Evolutionary conservation across 2,888 invertebrate genomes (phyloP).

Genomic region (Nomada fabriciana): DNA sequence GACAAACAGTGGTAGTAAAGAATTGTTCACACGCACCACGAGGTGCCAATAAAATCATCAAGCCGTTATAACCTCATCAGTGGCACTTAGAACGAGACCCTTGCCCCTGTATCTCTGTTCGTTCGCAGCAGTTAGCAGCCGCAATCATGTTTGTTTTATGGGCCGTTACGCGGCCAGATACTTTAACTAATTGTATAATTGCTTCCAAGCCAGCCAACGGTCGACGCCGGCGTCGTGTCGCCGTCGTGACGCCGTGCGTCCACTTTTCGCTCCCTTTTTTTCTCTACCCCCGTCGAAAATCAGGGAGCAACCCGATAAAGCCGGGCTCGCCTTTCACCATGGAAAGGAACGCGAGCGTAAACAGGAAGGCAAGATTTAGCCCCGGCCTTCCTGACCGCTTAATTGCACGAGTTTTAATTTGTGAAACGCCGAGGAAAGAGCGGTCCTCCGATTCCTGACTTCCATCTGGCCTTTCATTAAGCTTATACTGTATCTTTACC

Average conservation of each 20-base stretch:
- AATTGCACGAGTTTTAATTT: slow-evolving; percentile 82
- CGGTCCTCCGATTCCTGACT: slow-evolving; percentile 57
- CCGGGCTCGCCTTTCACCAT: slow-evolving; percentile 15
- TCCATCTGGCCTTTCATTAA: slow-evolving; percentile 62
- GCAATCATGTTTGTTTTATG: slow-evolving; percentile 82
- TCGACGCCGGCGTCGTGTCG: slow-evolving; percentile 72
- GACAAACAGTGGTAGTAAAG: background rate
- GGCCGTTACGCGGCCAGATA: slow-evolving; percentile 81
- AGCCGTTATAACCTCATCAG: slow-evolving; percentile 53
- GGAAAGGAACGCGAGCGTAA: slow-evolving; percentile 75
- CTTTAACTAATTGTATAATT: slow-evolving; percentile 84
- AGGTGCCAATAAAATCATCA: slow-evolving; percentile 51
- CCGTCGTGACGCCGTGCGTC: slow-evolving; percentile 75
- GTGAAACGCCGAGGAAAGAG: slow-evolving; percentile 65
- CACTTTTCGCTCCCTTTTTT: slow-evolving; percentile 62
- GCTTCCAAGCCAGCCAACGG: slow-evolving; percentile 75
- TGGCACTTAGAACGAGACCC: slow-evolving; percentile 46
- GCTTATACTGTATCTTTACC: slow-evolving; percentile 52
- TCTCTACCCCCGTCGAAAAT: slow-evolving; percentile 33
- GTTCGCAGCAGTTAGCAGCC: slow-evolving; percentile 62
- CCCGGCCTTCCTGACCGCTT: slow-evolving; percentile 71
- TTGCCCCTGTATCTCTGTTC: slow-evolving; percentile 48
- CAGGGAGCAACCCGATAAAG: slow-evolving; percentile 44
- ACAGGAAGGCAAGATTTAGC: slow-evolving; percentile 70
- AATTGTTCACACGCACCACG: slow-evolving; percentile 25